Evolutionary conservation across 2,797 vertebrate genomes (phyloP).

Genomic region (Argyrosomus regius): DNA sequence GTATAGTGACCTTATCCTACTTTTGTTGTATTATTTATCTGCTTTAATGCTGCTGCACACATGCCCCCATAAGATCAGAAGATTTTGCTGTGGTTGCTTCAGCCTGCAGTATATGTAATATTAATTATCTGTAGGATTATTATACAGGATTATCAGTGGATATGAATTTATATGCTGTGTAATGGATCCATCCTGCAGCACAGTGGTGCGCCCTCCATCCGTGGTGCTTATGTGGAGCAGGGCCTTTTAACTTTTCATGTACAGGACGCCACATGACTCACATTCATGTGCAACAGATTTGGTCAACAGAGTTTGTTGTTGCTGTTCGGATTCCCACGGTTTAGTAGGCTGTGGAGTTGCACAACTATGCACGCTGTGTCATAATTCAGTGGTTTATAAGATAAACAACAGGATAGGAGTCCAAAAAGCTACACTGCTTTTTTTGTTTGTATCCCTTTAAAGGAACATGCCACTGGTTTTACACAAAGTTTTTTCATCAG

Average conservation of each 20-base stretch:
- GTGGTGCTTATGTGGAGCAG: constrained; percentile 6
- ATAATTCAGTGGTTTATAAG: not conserved
- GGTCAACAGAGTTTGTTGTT: not conserved
- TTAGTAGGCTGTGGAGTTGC: not conserved
- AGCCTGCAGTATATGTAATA: not conserved
- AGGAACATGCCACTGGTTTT: not conserved
- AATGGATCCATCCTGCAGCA: constrained; percentile 5
- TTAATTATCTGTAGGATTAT: constrained; percentile 11
- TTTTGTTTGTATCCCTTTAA: not conserved
- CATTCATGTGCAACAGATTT: not conserved
- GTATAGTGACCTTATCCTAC: constrained; percentile 23
- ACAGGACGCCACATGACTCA: not conserved
- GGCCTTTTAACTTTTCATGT: not conserved
- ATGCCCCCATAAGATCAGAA: no score
- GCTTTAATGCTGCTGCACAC: not conserved
- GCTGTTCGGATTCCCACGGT: not conserved
- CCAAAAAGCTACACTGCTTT: not conserved
- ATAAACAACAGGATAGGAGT: not conserved
- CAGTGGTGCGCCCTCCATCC: constrained; percentile 8
- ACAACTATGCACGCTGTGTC: not conserved
- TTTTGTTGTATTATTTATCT: constrained; percentile 42
- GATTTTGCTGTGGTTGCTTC: constrained; percentile 3
- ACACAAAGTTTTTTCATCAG: not conserved
- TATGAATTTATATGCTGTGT: constrained; percentile 6
- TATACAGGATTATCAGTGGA: not conserved